Base-by-base conservation (phyloP, 2,888 invertebrate genomes). In the Drosophila subquinaria region DNA sequence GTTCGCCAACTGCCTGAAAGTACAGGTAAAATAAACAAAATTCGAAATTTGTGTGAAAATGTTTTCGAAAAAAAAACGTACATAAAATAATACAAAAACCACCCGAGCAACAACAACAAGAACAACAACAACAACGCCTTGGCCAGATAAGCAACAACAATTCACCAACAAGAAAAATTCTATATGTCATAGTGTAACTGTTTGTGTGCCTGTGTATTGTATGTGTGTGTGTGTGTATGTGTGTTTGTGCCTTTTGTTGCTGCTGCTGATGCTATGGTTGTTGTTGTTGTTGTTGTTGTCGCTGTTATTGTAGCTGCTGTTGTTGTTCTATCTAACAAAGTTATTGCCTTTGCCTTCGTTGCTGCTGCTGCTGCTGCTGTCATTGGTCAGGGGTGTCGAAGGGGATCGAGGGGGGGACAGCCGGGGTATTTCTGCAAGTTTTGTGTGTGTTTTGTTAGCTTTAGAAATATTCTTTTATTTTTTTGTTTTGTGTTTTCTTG, bases 401-500 rank as follows among this genome's bases (percentile, higher is more conserved):
- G 57, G 27, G 35, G 47, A 35, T 13, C 9, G 23, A 2, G 5
- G 52, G 20, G 40, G 45, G 23, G 40, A 15, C 64, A 47, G 77
- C 69, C 81, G 83, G 83, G 83, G 87, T 67, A 78, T 87, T 88
- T 88, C 86, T 84, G 88, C 84, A 88, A 88, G 86, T 86, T 88
- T 87, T 79, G 84, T 82, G 83, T 84, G 77, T 82, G 82, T 84
- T 88, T 88, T 84, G 86, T 84, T 84, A 86, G 83, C 86, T 88
- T 86, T 88, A 84, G 88, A 84, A 88, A 84, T 88, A 88, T 74
- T 73, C 62, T 75, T 53, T 62, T 70, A n/a, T 63, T 70, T 69
- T 72, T 64, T 73, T 80, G 55, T 71, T 73, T 69, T 72, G 56
- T 81, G 63, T 69, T 72, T 84, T 77, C 77, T 77, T 73, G 74